Conservation (phyloP, 2,113 vertebrate species). For the Pongo pygmaeus region DNA sequence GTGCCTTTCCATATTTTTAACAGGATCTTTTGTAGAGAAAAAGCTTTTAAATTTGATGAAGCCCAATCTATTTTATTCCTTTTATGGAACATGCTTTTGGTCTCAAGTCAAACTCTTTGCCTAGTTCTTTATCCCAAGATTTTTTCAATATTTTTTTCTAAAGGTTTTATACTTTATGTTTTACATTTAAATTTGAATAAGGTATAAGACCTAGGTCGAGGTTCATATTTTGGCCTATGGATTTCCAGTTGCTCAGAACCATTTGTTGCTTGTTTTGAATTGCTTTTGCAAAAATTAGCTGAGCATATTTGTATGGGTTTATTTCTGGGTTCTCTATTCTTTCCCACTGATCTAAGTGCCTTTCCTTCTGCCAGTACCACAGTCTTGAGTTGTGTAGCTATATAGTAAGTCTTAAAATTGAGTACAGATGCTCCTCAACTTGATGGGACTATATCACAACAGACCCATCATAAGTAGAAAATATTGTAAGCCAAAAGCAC, state of each 20-base stretch:
- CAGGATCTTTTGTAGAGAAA: background rate
- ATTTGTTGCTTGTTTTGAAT: background rate
- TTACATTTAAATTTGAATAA: background rate
- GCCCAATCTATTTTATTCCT: background rate
- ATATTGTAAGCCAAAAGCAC: background rate
- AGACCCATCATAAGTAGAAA: background rate
- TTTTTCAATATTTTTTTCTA: background rate
- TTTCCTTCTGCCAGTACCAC: background rate
- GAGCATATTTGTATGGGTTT: background rate
- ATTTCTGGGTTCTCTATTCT: background rate
- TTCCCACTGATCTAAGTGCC: background rate
- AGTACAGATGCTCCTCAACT: background rate
- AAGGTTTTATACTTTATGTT: background rate
- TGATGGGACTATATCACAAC: background rate
- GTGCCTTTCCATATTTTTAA: background rate
- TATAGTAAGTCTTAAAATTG: background rate
- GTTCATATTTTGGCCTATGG: background rate
- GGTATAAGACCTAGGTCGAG: background rate
- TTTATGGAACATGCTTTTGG: background rate
- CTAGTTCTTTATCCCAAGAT: background rate
- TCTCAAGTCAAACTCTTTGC: background rate
- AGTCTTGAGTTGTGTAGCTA: background rate
- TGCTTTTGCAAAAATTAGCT: background rate
- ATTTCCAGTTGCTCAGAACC: background rate
- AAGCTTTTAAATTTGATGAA: background rate